phyloP scores from a whole-genome alignment of 2,888 invertebrate species.

The Cheilosia impressa region DNA sequence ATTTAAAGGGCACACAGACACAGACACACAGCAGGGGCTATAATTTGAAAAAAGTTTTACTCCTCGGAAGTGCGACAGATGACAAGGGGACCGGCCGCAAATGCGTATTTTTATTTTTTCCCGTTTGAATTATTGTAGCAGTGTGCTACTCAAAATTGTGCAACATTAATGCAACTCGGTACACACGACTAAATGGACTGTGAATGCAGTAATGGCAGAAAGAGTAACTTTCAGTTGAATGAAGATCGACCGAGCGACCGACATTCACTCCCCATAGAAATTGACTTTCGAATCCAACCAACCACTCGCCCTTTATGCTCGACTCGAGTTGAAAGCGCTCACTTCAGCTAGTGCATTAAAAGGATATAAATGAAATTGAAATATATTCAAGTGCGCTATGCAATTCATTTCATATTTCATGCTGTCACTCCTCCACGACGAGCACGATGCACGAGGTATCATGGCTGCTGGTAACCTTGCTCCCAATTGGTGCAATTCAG shows the following conservation, averaged over 20 bases:
- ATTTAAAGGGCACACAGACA: conserved; percentile 19
- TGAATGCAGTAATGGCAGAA: conserved; percentile 24
- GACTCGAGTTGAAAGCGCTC: conserved; percentile 56
- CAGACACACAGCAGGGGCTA: too few relatives aligned
- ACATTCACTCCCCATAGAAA: conserved; percentile 8
- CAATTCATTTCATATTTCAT: conserved; percentile 69
- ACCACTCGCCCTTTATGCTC: conserved; percentile 29
- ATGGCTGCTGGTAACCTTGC: conserved; percentile 62
- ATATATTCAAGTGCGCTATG: conserved; percentile 69
- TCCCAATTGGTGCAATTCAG: conserved; percentile 63
- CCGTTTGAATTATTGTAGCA: background rate
- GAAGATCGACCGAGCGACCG: conserved; percentile 36
- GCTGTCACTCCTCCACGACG: conserved; percentile 50
- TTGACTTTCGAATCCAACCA: conserved; percentile 27
- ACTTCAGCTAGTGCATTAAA: conserved; percentile 64
- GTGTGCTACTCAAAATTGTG: background rate
- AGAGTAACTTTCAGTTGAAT: conserved; percentile 15
- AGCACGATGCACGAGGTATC: conserved; percentile 42
- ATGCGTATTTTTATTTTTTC: too few relatives aligned
- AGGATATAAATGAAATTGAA: conserved; percentile 71
- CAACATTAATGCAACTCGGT: conserved; percentile 21
- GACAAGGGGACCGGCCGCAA: too few relatives aligned
- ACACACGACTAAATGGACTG: conserved; percentile 12
- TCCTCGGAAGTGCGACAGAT: too few relatives aligned
- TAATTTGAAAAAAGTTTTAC: too few relatives aligned